Evolutionary conservation across 2,888 invertebrate species (phyloP).

Genomic region (Coronaproctus castanopsis): DNA sequence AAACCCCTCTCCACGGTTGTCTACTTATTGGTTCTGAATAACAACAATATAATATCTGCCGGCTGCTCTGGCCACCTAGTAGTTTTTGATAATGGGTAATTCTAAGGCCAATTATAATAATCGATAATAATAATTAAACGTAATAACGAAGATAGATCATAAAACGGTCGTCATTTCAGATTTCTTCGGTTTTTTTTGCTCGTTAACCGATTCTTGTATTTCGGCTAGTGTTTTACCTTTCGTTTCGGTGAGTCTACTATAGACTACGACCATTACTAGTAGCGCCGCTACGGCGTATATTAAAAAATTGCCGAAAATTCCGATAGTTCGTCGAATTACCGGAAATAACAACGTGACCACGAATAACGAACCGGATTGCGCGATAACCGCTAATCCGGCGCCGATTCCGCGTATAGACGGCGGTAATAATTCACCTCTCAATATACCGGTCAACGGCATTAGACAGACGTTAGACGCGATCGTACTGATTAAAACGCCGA

Average conservation of each 20-base stretch:
- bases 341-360: conserved; percentile 8
- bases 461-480: conserved; percentile 6
- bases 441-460: conserved; percentile 5
- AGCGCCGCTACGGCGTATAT: conserved; percentile 3
- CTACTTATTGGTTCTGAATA: too few species aligned
- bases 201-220: conserved; percentile 9
- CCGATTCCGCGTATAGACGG: conserved; percentile 9
- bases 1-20: too few species aligned
- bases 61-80: too few species aligned
- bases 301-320: conserved; percentile 7
- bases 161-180: too few species aligned
- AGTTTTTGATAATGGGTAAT: too few species aligned
- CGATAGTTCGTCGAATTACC: neutral
- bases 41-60: too few species aligned
- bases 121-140: too few species aligned
- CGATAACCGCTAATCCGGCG: conserved; percentile 9
- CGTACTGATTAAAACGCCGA: conserved; percentile 5
- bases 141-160: too few species aligned
- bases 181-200: too few species aligned
- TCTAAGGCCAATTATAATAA: too few species aligned
- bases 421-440: conserved; percentile 10
- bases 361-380: conserved; percentile 9
- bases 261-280: neutral
- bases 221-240: conserved; percentile 11
- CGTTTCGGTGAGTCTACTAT: conserved; percentile 7